phyloP scores from a whole-genome alignment of 2,113 vertebrate genomes.

The Amia ocellicauda region DNA sequence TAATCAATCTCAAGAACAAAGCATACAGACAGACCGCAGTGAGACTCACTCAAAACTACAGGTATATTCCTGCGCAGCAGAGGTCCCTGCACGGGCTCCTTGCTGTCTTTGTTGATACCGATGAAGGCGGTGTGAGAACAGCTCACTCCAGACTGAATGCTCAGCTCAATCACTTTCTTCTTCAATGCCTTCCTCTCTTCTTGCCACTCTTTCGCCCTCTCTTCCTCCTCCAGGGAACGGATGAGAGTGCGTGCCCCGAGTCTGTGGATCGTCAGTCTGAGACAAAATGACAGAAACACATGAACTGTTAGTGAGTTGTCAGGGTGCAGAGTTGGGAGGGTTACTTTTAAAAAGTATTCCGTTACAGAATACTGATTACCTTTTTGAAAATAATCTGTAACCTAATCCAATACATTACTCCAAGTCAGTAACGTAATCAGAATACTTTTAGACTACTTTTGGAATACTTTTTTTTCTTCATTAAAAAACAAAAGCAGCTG shows the following conservation, averaged over 20 bases:
- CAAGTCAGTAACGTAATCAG: no score
- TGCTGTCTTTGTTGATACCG: conserved; percentile 42
- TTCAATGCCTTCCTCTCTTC: conserved; percentile 10
- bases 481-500: no score
- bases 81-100: conserved; percentile 36
- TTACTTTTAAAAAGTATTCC: no score
- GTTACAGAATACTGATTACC: no score
- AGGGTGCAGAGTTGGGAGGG: no score
- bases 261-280: conserved; percentile 49
- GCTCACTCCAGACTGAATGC: conserved; percentile 46
- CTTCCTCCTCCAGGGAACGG: conserved; percentile 35
- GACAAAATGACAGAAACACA: not conserved
- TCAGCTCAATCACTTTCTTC: conserved; percentile 35
- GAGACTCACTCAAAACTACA: conserved; percentile 17
- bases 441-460: no score
- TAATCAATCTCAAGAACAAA: no score
- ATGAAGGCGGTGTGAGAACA: conserved; percentile 55
- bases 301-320: no score
- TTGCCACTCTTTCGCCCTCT: not conserved
- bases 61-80: conserved; percentile 23
- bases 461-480: no score
- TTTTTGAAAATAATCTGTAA: no score
- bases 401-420: no score
- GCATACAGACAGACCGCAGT: no score
- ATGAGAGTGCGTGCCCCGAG: conserved; percentile 53